Evolutionary conservation across 1,140 invertebrate species (phyloP), one percentile per base, ranked within the genome.

Genomic region (Leptopilina clavipes): DNA sequence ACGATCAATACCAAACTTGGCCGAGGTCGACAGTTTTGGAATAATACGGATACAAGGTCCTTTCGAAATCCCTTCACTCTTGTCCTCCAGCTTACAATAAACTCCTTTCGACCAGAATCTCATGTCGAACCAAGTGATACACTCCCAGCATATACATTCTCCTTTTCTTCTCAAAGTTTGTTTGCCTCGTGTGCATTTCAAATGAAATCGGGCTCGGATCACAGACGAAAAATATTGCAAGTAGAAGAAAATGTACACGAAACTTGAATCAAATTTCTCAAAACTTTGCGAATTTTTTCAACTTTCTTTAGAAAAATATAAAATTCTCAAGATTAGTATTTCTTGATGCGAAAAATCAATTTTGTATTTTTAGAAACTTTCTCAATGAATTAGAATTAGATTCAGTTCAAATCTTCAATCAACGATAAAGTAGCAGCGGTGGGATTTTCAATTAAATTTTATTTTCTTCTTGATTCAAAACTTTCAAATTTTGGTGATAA

Each of bases 11-110:
- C 78, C 75, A 76, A 82, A 80, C 75, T 84, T 83, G 73, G 76
- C 75, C 56, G 52, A 84, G 78, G 79, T 81, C 81, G 25, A 65
- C 54, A 70, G 45, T 71, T 54, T 78, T 56, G 70, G 76, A 77
- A 81, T 83, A 82, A 80, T 82, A 82, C 59, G 78, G 78, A 85
- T 81, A 80, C 80, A 79, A n/a, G 22, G 59, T 65, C 59, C 25
- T 14, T 31, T 37, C 59, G 22, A 25, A 65, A 31, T 65, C 10
- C 25, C 22, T 31, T 37, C 22, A n/a, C 25, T 65, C 22, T 31
- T n/a, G 25, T 37, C 59, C 59, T 25, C 59, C 12, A 0, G 11
- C 25, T 65, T 65, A 65, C 59, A 65, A 65, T 65, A 40, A 65
- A 65, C 59, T 22, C 22, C 22, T 31, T 65, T 65, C 25, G 2